These are phyloP conservation scores for Nycteola revayana DNA, from an alignment of 2,888 invertebrate species.

Conservation along the genomic window DNA sequence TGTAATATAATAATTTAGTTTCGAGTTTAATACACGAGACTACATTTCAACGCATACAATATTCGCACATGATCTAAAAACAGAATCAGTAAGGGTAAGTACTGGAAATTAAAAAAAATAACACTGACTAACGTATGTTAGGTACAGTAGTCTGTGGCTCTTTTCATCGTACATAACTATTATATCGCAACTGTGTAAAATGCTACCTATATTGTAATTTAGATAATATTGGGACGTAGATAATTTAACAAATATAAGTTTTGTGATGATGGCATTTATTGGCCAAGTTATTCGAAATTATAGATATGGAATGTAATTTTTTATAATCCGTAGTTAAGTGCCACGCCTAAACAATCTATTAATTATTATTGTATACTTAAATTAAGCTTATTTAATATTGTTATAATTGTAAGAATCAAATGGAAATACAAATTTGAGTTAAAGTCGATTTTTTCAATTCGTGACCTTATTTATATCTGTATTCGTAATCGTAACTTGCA, in stretches of 20 bases:
- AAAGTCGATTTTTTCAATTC: slow-evolving; percentile 22
- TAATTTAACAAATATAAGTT: slow-evolving; percentile 43
- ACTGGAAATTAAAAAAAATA: too few relatives aligned
- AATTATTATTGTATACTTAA: slow-evolving; percentile 52
- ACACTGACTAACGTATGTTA: too few relatives aligned
- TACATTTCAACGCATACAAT: too few relatives aligned
- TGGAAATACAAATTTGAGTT: slow-evolving; percentile 66
- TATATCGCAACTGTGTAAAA: slow-evolving; percentile 4
- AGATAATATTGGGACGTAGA: slow-evolving; percentile 37
- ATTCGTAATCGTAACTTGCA: too few relatives aligned
- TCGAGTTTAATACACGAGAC: too few relatives aligned
- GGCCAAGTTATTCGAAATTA: slow-evolving; percentile 69
- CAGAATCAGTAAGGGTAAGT: too few relatives aligned
- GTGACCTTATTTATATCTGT: too few relatives aligned
- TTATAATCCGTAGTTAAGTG: slow-evolving; percentile 72
- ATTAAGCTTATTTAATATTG: slow-evolving; percentile 75
- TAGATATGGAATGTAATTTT: slow-evolving; percentile 65
- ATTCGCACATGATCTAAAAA: too few relatives aligned
- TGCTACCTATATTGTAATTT: slow-evolving; percentile 18
- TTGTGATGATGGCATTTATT: slow-evolving; percentile 77
- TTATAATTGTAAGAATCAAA: slow-evolving; percentile 63
- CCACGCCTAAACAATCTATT: slow-evolving; percentile 73
- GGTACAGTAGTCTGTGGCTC: too few relatives aligned
- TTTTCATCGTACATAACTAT: too few relatives aligned
- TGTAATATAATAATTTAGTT: too few relatives aligned